Evolutionary conservation across 2,888 invertebrate genomes (phyloP).

Genomic region (Melanchra persicariae): DNA sequence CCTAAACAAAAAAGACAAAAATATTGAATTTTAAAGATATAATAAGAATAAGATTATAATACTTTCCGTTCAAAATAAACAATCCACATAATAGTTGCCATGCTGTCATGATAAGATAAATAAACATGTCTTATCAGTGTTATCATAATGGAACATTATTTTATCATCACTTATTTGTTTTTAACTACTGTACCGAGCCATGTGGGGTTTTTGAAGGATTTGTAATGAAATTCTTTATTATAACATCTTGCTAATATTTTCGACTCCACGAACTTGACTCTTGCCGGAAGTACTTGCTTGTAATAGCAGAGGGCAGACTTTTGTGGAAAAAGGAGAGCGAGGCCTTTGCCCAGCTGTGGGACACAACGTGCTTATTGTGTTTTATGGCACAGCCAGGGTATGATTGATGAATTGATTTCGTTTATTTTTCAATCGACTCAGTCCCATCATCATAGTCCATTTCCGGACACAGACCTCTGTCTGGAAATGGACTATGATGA

Average conservation of each 20-base stretch:
- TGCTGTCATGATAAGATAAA: conserved; percentile 50
- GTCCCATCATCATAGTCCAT: no score
- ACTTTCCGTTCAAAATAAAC: conserved; percentile 35
- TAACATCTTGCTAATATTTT: neutral
- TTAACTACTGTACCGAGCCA: conserved; percentile 18
- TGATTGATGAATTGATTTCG: no score
- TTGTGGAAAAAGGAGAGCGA: no score
- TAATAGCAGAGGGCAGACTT: no score
- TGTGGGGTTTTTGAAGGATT: conserved; percentile 3
- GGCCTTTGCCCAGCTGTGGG: no score
- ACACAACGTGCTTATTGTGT: no score
- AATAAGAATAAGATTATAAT: neutral
- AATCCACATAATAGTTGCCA: conserved; percentile 39
- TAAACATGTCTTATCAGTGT: conserved; percentile 11
- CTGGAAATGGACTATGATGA: neutral
- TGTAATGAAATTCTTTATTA: neutral
- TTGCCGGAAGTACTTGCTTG: no score
- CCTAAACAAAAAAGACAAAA: no score
- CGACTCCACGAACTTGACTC: no score
- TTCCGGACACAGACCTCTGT: neutral
- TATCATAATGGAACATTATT: conserved; percentile 42
- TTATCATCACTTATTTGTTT: conserved; percentile 46
- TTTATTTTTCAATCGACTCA: no score
- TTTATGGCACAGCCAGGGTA: no score
- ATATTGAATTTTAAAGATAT: no score